These are phyloP conservation scores for Drosophila conformis DNA, from an alignment of 2,888 invertebrate species.

Conservation along the genomic window DNA sequence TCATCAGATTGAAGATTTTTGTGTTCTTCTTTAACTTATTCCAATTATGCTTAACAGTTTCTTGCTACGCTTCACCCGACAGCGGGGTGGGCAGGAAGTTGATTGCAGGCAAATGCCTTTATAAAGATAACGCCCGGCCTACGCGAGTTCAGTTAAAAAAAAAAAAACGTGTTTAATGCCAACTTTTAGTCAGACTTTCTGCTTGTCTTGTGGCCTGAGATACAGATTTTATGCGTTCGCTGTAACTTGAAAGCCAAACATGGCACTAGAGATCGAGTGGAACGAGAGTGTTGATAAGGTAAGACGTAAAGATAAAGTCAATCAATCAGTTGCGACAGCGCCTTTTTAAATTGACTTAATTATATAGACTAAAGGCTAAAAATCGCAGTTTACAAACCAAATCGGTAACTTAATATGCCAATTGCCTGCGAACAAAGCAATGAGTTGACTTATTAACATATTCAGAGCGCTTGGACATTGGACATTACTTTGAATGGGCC, in stretches of 20 bases:
- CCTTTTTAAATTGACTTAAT: conserved; percentile 71
- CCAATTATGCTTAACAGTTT: conserved; percentile 24
- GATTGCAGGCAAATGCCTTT: conserved; percentile 50
- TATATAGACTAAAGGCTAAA: conserved; percentile 58
- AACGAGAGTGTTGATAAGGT: conserved; percentile 67
- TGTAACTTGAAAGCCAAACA: conserved; percentile 63
- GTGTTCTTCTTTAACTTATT: conserved; percentile 4
- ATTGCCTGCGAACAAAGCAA: conserved; percentile 52
- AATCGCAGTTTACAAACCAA: conserved; percentile 54
- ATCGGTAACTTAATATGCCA: conserved; percentile 66
- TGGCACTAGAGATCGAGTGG: conserved; percentile 44
- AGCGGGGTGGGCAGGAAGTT: conserved; percentile 39
- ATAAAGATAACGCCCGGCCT: conserved; percentile 54
- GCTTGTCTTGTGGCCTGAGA: conserved; percentile 37
- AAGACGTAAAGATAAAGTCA: conserved; percentile 68
- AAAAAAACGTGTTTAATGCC: conserved; percentile 43
- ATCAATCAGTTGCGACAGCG: conserved; percentile 73
- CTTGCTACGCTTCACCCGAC: conserved; percentile 18
- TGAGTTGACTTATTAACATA: conserved; percentile 34
- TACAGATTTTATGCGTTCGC: conserved; percentile 52
- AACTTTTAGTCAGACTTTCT: conserved; percentile 34
- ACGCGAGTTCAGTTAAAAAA: conserved; percentile 34
- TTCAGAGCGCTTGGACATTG: conserved; percentile 32
- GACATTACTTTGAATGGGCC: conserved; percentile 43
- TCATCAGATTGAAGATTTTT: conserved; percentile 15